A percentile compares a stretch with the other conserved stretches of the same genome.
These are phyloP conservation scores for Pseudobourletiella spinata DNA, from an alignment of 1,140 invertebrate genomes.

Conservation along the genomic window DNA sequence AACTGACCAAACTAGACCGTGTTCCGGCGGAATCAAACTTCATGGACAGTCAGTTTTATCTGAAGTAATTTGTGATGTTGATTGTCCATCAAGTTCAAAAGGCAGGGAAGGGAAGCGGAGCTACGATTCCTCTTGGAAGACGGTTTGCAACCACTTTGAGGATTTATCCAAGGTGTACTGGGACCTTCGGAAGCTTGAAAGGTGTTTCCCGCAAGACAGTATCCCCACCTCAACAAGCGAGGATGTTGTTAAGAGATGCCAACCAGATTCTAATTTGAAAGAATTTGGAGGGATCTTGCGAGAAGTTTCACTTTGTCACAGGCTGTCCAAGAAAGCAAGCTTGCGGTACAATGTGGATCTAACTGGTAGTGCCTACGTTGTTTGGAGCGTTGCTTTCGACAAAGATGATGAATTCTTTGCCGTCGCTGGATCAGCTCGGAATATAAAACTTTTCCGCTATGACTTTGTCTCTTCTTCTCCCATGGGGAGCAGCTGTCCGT, in stretches of 20 bases:
- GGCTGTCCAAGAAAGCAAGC: slow-evolving; percentile 49
- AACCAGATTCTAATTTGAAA: too few species aligned
- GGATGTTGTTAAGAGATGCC: too few species aligned
- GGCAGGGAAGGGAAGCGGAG: too few species aligned
- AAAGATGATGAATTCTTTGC: slow-evolving; percentile 94
- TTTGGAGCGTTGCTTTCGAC: slow-evolving; percentile 94
- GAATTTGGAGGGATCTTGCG: background rate
- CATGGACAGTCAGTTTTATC: too few species aligned
- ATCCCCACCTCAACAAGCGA: background rate
- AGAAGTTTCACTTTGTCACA: too few species aligned
- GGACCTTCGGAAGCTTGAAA: background rate
- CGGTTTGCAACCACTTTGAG: background rate
- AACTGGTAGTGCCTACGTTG: slow-evolving; percentile 81
- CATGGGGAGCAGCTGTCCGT: slow-evolving; percentile 82
- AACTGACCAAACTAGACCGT: too few species aligned
- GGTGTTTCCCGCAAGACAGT: background rate
- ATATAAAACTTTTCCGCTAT: slow-evolving; percentile 91
- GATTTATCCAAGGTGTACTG: background rate
- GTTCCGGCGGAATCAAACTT: too few species aligned
- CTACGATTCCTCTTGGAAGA: too few species aligned
- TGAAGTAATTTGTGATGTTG: too few species aligned
- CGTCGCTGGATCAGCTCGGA: slow-evolving; percentile 89
- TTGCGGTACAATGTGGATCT: slow-evolving; percentile 84
- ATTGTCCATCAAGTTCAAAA: too few species aligned
- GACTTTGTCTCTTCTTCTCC: slow-evolving; percentile 69